Evolutionary conservation across 2,797 vertebrate genomes (phyloP).

Genomic region (Triplophysa yarkandensis): DNA sequence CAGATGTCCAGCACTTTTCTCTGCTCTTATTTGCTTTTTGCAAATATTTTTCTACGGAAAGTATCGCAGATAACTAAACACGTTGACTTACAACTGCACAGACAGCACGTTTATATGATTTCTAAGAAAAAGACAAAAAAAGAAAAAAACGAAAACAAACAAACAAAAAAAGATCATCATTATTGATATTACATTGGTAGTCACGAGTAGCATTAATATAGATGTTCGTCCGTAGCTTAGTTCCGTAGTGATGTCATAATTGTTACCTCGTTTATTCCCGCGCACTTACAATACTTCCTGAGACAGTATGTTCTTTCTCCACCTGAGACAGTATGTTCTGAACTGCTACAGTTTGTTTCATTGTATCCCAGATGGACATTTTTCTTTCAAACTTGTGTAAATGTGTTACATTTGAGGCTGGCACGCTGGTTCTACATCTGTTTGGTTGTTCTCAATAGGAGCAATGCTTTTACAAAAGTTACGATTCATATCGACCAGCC

Average conservation of each 20-base stretch:
- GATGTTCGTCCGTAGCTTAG: conserved; percentile 46
- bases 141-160: conserved; percentile 8
- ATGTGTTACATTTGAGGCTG: conserved; percentile 42
- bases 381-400: conserved; percentile 29
- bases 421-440: conserved; percentile 22
- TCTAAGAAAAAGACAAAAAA: conserved; percentile 52
- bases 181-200: conserved; percentile 50
- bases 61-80: conserved; percentile 60
- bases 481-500: conserved; percentile 36
- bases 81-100: conserved; percentile 62
- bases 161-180: conserved; percentile 45
- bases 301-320: conserved; percentile 48
- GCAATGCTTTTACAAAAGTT: conserved; percentile 23
- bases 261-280: conserved; percentile 48
- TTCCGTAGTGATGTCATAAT: conserved; percentile 34
- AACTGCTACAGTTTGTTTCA: conserved; percentile 42
- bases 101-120: conserved; percentile 58
- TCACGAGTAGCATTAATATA: conserved; percentile 46
- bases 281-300: conserved; percentile 40
- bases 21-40: conserved; percentile 62
- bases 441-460: conserved; percentile 15
- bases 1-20: conserved; percentile 39
- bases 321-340: conserved; percentile 44
- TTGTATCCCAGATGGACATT: conserved; percentile 33
- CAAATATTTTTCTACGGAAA: conserved; percentile 68